These are phyloP conservation scores for Coccyzus lansbergi DNA, from an alignment of 2,797 vertebrate species.

Conservation along the genomic window DNA sequence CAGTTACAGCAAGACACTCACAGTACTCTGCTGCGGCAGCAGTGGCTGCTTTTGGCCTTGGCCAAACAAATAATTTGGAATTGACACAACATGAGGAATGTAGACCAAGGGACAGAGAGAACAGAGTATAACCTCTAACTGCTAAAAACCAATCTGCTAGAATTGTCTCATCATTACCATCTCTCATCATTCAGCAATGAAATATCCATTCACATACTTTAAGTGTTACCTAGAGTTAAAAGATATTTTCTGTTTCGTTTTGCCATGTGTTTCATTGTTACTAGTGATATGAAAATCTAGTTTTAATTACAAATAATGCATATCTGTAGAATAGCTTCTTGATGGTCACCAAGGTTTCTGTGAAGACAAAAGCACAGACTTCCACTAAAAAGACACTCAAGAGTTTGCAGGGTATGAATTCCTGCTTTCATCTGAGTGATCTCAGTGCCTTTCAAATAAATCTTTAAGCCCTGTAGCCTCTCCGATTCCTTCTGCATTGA, in stretches of 20 bases:
- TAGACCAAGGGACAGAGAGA: neutral
- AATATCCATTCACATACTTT: neutral
- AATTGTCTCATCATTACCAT: neutral
- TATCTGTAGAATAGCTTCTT: neutral
- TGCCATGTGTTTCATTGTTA: neutral
- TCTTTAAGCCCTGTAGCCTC: neutral
- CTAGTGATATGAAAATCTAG: neutral
- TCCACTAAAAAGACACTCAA: neutral
- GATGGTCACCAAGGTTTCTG: neutral
- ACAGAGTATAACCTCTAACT: neutral
- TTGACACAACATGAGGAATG: neutral
- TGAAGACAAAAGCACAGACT: neutral
- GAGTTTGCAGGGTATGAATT: neutral
- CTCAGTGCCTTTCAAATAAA: neutral
- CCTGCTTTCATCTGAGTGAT: neutral
- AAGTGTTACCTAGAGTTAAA: neutral
- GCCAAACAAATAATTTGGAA: neutral
- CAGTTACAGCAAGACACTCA: neutral
- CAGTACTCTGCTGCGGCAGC: fast-evolving
- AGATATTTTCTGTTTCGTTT: neutral
- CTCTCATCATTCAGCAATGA: neutral
- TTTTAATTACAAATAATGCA: neutral
- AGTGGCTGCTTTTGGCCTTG: neutral
- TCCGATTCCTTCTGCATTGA: neutral
- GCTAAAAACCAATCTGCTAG: neutral